Evolutionary conservation across 2,888 invertebrate species (phyloP), one percentile per base, ranked within the genome.

Genomic region (Apodemia zela): DNA sequence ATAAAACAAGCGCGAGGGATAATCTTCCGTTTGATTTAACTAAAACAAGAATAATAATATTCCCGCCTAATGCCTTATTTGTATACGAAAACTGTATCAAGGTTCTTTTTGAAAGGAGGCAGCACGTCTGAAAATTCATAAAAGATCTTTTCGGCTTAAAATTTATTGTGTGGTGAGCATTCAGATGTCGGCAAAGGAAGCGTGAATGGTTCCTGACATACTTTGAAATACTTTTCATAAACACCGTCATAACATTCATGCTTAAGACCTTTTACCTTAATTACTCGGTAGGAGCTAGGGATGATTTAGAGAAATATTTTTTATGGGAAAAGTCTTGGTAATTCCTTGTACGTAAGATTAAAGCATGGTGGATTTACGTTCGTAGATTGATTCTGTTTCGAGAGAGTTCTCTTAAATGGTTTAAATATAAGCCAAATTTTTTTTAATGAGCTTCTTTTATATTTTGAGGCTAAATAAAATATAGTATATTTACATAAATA

Each of bases 211-310:
- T 81, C 78, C 78, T 79, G 78, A 73, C 81, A 78, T 78, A 76
- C 75, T 79, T 77, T 72, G 80, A 81, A 87, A 86, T 86, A 87
- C 89, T 87, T 88, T 89, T 89, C 83, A 90, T 89, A 90, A 90
- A 81, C 87, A 80, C 87, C 87, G 85, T 90, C 89, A 91, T 91
- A 90, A 90, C 84, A 88, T 89, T 87, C 82, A 81, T 85, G 87
- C 81, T 85, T 84, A 89, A 89, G 89, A 88, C 90, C 91, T 89
- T 87, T 90, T 85, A 89, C 82, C 69, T 87, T 90, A 90, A 91
- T 91, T 90, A 89, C 88, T 80, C 74, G 73, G 72, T 68, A 73
- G 75, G 77, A 72, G 74, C 72, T 54, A 74, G 82, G 84, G 83
- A 70, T 85, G 85, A 88, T 87, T 88, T 88, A 87, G 86, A 82